Conservation (phyloP, 2,113 vertebrate genomes). For the Picathartes gymnocephalus region DNA sequence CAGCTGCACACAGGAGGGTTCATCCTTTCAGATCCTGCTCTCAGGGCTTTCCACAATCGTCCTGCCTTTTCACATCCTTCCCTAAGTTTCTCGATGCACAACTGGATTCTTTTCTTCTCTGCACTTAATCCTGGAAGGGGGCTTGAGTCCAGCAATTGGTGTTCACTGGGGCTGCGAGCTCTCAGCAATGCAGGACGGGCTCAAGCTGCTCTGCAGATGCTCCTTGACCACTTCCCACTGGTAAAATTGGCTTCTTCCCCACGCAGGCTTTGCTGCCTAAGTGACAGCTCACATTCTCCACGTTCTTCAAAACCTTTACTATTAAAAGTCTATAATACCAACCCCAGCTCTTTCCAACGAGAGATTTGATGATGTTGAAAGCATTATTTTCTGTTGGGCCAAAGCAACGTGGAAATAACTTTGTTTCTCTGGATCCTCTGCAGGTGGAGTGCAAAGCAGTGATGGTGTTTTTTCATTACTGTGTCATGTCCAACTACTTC, state of each 20-base stretch:
- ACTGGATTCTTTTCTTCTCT: not conserved
- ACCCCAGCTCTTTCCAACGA: not conserved
- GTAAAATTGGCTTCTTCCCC: slow-evolving; percentile 3
- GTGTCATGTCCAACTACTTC: slow-evolving; percentile 99
- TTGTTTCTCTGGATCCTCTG: not conserved
- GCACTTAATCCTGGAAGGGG: not conserved
- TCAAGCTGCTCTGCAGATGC: not conserved
- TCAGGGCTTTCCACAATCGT: not conserved
- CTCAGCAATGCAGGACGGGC: not conserved
- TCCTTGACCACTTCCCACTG: not conserved
- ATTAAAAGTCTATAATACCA: not conserved
- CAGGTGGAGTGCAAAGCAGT: slow-evolving; percentile 96
- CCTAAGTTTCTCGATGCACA: not conserved
- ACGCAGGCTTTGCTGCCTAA: not conserved
- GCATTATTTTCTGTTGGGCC: rapidly evolving
- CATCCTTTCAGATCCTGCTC: not conserved
- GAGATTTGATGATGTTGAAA: not conserved
- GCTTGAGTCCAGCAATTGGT: not conserved
- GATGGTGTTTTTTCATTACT: slow-evolving; percentile 99
- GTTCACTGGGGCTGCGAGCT: not conserved
- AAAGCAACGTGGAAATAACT: not conserved
- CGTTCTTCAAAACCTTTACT: not conserved
- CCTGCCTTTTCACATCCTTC: not conserved
- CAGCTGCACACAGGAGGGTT: not conserved
- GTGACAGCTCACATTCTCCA: not conserved